A percentile compares a stretch with the other conserved stretches of the same genome.
phyloP scores from a whole-genome alignment of 1,140 invertebrate species.

The Sinonovacula constricta region DNA sequence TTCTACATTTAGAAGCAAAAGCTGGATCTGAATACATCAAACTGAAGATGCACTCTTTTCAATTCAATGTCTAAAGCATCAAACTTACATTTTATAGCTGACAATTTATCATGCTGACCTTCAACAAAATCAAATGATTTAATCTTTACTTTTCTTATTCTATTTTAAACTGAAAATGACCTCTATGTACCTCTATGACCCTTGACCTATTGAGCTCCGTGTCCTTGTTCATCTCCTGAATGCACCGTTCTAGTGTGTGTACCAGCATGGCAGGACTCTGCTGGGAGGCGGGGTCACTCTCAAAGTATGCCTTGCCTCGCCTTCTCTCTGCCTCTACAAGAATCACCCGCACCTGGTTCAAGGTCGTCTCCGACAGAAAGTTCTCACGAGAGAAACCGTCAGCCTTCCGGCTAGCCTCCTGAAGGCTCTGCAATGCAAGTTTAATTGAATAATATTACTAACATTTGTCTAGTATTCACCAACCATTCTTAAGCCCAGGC shows the following conservation, averaged over 20 bases:
- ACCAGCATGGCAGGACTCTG: slow-evolving; percentile 69
- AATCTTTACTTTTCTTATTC: too few relatives aligned
- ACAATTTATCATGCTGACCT: too few relatives aligned
- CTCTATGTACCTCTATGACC: slow-evolving; percentile 62
- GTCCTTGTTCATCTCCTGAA: slow-evolving; percentile 67
- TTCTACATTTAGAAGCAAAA: too few relatives aligned
- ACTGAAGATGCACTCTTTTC: too few relatives aligned
- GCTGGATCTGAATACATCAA: too few relatives aligned
- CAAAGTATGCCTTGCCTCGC: slow-evolving; percentile 64
- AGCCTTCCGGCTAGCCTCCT: slow-evolving; percentile 59
- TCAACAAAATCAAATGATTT: too few relatives aligned
- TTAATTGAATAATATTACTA: too few relatives aligned
- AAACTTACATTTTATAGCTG: too few relatives aligned
- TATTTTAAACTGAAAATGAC: too few relatives aligned
- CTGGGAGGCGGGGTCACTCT: slow-evolving; percentile 63
- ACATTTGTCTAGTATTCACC: slow-evolving; percentile 1
- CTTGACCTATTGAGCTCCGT: slow-evolving; percentile 54
- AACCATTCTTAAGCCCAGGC: too few relatives aligned
- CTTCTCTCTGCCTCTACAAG: slow-evolving; percentile 63
- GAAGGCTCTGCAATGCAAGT: slow-evolving; percentile 53
- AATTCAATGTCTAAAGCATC: too few relatives aligned
- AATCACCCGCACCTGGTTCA: slow-evolving; percentile 64
- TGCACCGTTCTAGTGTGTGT: slow-evolving; percentile 70
- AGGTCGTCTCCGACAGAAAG: slow-evolving; percentile 61
- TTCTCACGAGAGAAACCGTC: slow-evolving; percentile 58